A percentile compares a stretch with the other conserved stretches of the same genome.
phyloP scores from a whole-genome alignment of 2,113 vertebrate genomes.

The Columbina picui region DNA sequence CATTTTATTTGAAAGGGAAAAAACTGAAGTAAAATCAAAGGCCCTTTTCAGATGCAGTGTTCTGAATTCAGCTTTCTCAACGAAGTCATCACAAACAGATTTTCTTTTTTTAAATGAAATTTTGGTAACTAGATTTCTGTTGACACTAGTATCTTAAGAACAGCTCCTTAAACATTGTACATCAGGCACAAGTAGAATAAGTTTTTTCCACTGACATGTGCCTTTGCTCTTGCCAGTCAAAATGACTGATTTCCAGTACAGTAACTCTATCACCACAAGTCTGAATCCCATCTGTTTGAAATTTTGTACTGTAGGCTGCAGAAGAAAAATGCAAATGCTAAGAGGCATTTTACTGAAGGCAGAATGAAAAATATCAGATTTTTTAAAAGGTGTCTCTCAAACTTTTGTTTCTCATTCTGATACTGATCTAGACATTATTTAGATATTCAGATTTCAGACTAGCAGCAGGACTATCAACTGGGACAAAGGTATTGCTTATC shows the following conservation, averaged over 20 bases:
- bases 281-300: slow-evolving; percentile 41
- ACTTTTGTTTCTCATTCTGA: background rate
- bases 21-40: background rate
- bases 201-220: background rate
- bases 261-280: slow-evolving; percentile 6
- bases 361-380: background rate
- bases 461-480: background rate
- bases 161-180: background rate
- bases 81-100: background rate
- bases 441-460: background rate
- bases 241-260: slow-evolving; percentile 21
- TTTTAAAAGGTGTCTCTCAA: background rate
- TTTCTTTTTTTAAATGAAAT: background rate
- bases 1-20: background rate
- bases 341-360: background rate
- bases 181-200: background rate
- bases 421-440: background rate
- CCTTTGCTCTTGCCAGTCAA: slow-evolving; percentile 35
- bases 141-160: background rate
- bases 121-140: background rate
- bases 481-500: background rate
- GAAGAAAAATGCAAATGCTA: background rate
- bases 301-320: slow-evolving; percentile 1
- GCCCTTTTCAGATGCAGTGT: background rate
- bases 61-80: background rate